phyloP scores from a whole-genome alignment of 2,797 vertebrate genomes.

The Gambelia wislizenii region DNA sequence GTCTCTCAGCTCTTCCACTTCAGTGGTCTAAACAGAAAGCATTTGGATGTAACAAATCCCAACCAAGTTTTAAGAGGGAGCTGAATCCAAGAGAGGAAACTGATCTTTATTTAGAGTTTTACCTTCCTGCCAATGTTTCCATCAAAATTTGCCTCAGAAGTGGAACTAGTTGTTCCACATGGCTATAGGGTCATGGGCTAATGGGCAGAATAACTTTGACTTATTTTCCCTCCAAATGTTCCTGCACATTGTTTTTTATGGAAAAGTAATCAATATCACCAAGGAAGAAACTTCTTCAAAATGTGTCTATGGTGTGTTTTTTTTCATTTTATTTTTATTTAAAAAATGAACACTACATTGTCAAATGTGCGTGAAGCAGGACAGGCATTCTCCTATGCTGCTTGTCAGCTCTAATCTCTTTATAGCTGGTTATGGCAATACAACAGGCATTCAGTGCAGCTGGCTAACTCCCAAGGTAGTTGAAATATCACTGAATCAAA shows the following conservation, averaged over 20 bases:
- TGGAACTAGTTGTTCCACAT: constrained; percentile 6
- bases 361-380: neutral
- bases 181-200: constrained; percentile 4
- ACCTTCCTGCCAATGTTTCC: neutral
- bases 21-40: neutral
- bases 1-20: neutral
- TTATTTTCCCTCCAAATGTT: constrained; percentile 1
- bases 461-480: neutral
- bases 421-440: neutral
- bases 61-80: neutral
- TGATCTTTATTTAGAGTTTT: constrained; percentile 10
- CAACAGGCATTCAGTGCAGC: neutral
- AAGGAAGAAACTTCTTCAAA: neutral
- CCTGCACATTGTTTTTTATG: neutral
- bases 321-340: too few species aligned
- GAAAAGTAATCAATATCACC: neutral
- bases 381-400: neutral
- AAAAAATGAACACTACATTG: neutral
- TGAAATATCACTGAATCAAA: neutral
- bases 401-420: neutral
- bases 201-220: neutral
- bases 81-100: neutral
- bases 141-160: constrained; percentile 7
- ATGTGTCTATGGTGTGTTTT: neutral
- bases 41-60: neutral